Evolutionary conservation across 2,113 vertebrate species (phyloP), one percentile per base, ranked within the genome.

Genomic region (Dromiciops gliroides): DNA sequence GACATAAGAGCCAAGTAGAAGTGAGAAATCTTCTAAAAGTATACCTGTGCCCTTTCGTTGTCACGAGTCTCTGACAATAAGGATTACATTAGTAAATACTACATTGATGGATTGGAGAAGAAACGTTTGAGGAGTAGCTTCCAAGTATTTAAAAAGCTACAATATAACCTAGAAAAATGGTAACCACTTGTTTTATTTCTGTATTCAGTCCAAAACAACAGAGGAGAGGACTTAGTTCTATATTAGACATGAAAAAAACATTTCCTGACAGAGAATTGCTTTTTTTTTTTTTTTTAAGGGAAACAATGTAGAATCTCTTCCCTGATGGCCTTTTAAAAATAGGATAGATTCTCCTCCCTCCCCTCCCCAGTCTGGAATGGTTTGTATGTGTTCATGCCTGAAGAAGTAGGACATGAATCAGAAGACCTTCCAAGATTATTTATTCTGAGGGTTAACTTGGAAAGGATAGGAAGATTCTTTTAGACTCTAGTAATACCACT

Each of bases 241-340:
- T 23, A 83, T 0, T 83, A 83, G 16, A 83, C 19, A 23, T 44
- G 37, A 83, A 44, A 83, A 83, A 92, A 28, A 28, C n/a, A 90
- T 50, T 97, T 31, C 56, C 67, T 92, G 67, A 83, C 16, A 44
- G 2, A 52, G 83, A 56, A 89, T 25, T 4, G 67, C n/a, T n/a
- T n/a, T n/a, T n/a, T n/a, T n/a, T n/a, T n/a, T n/a, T n/a, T n/a
- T n/a, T n/a, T n/a, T 93, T 56, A 50, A 12, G 94, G 91, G 89
- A 51, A 89, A 94, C 95, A 89, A 14, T 5, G 90, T 26, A 53
- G 48, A 75, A 93, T 94, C 49, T 90, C 90, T 60, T 92, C 37
- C 89, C 44, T 37, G n/a, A 26, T 53, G 2, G n/a, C 50, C 75
- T 88, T 95, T 95, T 23, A 51, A 83, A 67, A 93, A 95, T 12